Evolutionary conservation across 2,888 invertebrate species (phyloP).

Genomic region (Patella caerulea): DNA sequence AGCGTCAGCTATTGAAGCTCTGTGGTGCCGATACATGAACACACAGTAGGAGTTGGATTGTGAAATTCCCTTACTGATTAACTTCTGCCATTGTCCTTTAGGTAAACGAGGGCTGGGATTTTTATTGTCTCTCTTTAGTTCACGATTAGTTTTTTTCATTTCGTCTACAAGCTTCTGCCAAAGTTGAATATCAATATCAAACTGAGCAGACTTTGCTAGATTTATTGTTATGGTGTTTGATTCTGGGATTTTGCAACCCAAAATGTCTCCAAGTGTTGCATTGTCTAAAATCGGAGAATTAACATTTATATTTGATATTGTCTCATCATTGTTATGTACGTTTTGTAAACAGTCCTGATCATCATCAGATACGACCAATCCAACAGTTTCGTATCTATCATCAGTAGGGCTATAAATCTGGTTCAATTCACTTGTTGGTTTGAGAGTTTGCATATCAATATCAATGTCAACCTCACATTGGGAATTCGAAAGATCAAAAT

Average conservation of each 20-base stretch:
- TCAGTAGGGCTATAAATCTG: too few relatives aligned
- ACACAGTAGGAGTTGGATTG: background rate
- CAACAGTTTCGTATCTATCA: too few relatives aligned
- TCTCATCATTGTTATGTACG: background rate
- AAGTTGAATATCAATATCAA: background rate
- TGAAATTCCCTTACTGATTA: background rate
- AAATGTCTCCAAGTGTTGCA: background rate
- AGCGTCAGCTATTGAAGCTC: background rate
- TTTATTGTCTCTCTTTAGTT: background rate
- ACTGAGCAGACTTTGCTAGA: background rate
- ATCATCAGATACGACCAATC: background rate
- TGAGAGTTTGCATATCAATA: too few relatives aligned
- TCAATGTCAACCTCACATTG: too few relatives aligned
- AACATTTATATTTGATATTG: background rate
- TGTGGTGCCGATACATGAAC: background rate
- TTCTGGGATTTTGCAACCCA: background rate
- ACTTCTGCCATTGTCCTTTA: background rate
- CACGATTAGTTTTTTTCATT: background rate
- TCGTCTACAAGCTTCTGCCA: background rate
- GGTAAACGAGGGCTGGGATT: background rate
- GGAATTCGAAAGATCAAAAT: too few relatives aligned
- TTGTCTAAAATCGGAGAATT: background rate
- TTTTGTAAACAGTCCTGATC: background rate
- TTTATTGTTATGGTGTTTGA: background rate
- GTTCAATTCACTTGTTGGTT: too few relatives aligned